These are phyloP conservation scores for Zaprionus nigranus DNA, from an alignment of 1,140 invertebrate genomes.

Conservation along the genomic window DNA sequence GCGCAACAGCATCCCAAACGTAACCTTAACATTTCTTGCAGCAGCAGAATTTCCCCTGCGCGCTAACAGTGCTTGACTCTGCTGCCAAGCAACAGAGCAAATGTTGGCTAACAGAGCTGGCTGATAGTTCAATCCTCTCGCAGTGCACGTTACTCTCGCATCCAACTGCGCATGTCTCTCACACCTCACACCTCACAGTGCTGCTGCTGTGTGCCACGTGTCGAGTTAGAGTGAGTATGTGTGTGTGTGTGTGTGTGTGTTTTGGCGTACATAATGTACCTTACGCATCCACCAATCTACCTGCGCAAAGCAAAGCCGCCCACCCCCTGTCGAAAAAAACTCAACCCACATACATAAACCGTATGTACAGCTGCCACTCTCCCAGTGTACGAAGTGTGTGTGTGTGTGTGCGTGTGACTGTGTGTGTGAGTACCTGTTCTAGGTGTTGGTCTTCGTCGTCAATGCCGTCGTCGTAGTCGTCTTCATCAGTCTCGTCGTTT, in stretches of 20 bases:
- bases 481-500: constrained; percentile 21
- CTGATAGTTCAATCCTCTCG: constrained; percentile 15
- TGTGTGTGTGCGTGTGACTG: constrained; percentile 54
- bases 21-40: constrained; percentile 20
- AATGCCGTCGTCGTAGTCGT: constrained; percentile 34
- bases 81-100: constrained; percentile 16
- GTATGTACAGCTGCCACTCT: constrained; percentile 49
- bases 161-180: constrained; percentile 58
- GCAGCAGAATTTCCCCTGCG: constrained; percentile 60
- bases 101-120: constrained; percentile 24
- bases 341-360: constrained; percentile 42
- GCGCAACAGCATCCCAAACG: constrained; percentile 13
- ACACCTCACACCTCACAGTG: constrained; percentile 58
- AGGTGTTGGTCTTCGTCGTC: constrained; percentile 73
- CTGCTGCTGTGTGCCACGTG: constrained; percentile 55
- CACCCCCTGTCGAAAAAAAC: constrained; percentile 34
- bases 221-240: constrained; percentile 16
- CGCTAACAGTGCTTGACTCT: constrained; percentile 11
- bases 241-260: constrained; percentile 46
- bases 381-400: not conserved
- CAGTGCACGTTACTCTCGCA: not conserved
- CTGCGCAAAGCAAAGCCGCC: constrained; percentile 71
- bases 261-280: constrained; percentile 73
- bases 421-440: constrained; percentile 74
- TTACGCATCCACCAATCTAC: constrained; percentile 84